Conservation (phyloP, 2,888 invertebrate genomes). For the Phorcus lineatus region DNA sequence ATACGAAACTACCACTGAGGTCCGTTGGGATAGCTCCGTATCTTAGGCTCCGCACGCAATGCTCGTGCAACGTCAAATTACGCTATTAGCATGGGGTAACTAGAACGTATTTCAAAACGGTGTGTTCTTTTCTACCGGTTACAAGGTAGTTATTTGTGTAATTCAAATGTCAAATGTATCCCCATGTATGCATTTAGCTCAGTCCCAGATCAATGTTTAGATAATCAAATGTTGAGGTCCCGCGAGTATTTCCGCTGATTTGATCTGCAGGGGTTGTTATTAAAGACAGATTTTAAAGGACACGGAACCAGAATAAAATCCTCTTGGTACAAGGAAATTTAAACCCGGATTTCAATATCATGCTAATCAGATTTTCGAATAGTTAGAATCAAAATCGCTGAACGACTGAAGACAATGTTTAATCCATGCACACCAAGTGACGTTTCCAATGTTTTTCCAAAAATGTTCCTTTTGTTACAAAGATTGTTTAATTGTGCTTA, state of each 20-base stretch:
- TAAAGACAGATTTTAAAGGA: background rate
- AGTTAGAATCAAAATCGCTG: background rate
- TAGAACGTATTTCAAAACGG: background rate
- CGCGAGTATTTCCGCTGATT: background rate
- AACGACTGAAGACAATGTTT: no score
- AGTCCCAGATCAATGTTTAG: background rate
- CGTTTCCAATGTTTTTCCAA: no score
- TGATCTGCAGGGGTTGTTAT: background rate
- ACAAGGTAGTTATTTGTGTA: slow-evolving; percentile 13
- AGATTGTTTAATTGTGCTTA: no score
- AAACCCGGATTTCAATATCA: background rate
- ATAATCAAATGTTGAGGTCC: background rate
- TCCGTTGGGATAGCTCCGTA: background rate
- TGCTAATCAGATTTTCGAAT: background rate
- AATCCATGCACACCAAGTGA: no score
- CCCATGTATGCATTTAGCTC: background rate
- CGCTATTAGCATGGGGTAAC: slow-evolving; percentile 13
- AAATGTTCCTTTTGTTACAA: no score
- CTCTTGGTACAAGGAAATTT: background rate
- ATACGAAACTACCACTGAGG: background rate
- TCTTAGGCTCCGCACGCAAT: background rate
- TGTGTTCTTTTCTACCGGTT: background rate
- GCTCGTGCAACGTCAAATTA: slow-evolving; percentile 8
- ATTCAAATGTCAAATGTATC: background rate
- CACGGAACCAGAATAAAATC: background rate